Evolutionary conservation across 2,797 vertebrate genomes (phyloP).

Genomic region (Diplodus puntazzo): DNA sequence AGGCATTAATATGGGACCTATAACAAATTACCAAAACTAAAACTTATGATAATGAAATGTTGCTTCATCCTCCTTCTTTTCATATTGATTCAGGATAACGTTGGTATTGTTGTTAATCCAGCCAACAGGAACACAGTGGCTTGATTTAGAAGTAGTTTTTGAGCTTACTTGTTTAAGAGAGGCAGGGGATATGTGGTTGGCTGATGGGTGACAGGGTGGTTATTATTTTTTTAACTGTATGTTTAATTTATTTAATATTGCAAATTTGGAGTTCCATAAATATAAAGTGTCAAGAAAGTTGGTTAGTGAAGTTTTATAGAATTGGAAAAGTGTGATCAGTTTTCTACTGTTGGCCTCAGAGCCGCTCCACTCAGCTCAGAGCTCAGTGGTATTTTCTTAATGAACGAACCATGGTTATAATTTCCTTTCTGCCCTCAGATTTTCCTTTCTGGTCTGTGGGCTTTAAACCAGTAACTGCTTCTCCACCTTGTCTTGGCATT

Average conservation of each 20-base stretch:
- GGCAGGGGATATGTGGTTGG: background rate
- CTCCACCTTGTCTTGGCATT: constrained; percentile 20
- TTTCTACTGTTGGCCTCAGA: background rate
- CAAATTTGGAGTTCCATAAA: background rate
- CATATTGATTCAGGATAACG: background rate
- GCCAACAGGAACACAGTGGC: background rate
- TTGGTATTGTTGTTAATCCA: background rate
- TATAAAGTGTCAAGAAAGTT: too few relatives aligned
- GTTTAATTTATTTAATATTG: background rate
- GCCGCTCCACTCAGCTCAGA: background rate
- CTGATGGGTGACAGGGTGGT: background rate
- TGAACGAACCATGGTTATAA: background rate
- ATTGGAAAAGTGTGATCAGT: background rate
- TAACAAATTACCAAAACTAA: too few relatives aligned
- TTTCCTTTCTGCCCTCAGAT: constrained; percentile 11
- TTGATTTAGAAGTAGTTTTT: background rate
- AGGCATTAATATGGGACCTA: too few relatives aligned
- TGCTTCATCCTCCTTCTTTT: background rate
- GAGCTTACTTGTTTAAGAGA: background rate
- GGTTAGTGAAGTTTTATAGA: too few relatives aligned
- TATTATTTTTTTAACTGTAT: background rate
- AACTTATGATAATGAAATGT: background rate
- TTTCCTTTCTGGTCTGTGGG: constrained; percentile 13
- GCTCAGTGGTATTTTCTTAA: constrained; percentile 8
- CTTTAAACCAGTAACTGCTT: constrained; percentile 23